Base-by-base conservation (phyloP, 2,888 invertebrate genomes). In the Stenichneumon culpator region DNA sequence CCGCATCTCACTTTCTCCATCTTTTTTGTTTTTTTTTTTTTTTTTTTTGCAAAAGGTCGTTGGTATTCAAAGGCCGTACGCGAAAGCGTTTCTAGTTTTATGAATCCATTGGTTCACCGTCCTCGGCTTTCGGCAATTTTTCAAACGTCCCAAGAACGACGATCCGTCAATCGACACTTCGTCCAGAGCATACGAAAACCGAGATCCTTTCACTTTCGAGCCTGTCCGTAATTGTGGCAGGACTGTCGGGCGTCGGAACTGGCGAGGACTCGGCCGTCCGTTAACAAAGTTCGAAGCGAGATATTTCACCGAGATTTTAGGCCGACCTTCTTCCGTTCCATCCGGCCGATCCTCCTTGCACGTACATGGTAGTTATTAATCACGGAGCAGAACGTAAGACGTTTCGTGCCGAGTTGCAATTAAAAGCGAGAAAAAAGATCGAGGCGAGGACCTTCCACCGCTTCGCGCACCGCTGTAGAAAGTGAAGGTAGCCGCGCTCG, bases 1-100 rank as follows among this genome's bases (percentile, higher is more conserved):
- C 67, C 80, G 19, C 77, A 44, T 82, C 60, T n/a, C 36, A 52
- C 82, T 82, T 78, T 82, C 82, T 60, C 82, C 60, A 14, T 54
- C 50, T 57, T 67, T 50, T 22, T 28, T 28, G 4, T 28, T 28
- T 28, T 39, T 25, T 28, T 67, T 57, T 68, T 50, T n/a, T 44
- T 50, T 32, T n/a, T 16, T 74, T 69, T 74, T 68, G 75, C 69
- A 47, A 81, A 75, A 74, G 73, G 73, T 74, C 50, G 60, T 47
- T 28, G 44, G 44, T 36, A 36, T 52, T 28, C 47, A 32, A 16
- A 50, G 6, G 22, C 2, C 36, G 47, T 28, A n/a, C 72, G 73
- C 57, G 74, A 81, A 69, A 69, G 73, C 69, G 50, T 25, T 57
- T 54, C 50, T 36, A 52, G 25, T 57, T 25, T 57, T 25, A 57